A percentile compares a stretch with the other conserved stretches of the same genome.
These are phyloP conservation scores for Mormyrops boulengeri DNA, from an alignment of 2,797 vertebrate genomes.

Conservation along the genomic window DNA sequence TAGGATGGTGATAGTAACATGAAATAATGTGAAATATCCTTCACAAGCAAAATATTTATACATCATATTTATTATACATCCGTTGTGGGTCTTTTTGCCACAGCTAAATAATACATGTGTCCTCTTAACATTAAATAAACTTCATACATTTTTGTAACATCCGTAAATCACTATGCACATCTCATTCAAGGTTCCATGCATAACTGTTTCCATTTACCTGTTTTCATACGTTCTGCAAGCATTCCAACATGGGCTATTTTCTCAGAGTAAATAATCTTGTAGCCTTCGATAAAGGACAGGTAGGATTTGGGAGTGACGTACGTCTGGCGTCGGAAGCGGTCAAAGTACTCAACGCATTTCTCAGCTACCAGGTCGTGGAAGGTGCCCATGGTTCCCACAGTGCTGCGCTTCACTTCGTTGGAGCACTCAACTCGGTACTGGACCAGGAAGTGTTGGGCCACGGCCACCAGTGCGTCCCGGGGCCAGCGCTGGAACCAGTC, in stretches of 20 bases:
- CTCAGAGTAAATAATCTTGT: conserved; percentile 68
- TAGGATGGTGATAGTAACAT: not conserved
- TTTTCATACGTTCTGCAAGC: conserved; percentile 72
- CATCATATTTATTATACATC: not conserved
- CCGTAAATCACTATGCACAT: not conserved
- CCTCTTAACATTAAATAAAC: not conserved
- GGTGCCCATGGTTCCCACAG: conserved; percentile 70
- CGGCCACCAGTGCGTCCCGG: conserved; percentile 70
- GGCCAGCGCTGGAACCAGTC: conserved; percentile 80
- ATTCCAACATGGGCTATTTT: conserved; percentile 65
- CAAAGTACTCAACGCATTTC: conserved; percentile 71
- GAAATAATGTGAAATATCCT: not conserved
- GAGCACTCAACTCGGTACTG: conserved; percentile 67
- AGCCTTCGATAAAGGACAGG: conserved; percentile 73
- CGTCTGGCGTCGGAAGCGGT: conserved; percentile 68
- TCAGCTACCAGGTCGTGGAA: conserved; percentile 76
- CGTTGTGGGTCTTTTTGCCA: not conserved
- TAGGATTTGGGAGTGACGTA: conserved; percentile 78
- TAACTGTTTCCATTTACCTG: conserved; percentile 56
- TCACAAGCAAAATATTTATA: not conserved
- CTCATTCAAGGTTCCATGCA: not conserved
- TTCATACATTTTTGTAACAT: not conserved
- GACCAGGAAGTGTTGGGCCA: conserved; percentile 70
- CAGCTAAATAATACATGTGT: not conserved
- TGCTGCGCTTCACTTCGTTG: conserved; percentile 59